These are phyloP conservation scores for Orthonyx spaldingii DNA, from an alignment of 2,113 vertebrate genomes.

Conservation along the genomic window DNA sequence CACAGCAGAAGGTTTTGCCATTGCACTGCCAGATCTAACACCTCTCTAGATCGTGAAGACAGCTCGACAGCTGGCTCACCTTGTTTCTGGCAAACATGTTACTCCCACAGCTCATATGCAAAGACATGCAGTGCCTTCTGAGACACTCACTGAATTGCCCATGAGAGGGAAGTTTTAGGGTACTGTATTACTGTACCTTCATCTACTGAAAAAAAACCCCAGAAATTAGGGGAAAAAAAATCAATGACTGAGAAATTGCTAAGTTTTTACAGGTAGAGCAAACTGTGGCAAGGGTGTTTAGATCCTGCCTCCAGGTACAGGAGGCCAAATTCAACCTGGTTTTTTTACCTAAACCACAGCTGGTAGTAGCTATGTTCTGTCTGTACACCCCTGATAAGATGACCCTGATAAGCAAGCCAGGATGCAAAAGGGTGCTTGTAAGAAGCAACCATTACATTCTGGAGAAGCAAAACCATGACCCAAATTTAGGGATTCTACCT, in stretches of 20 bases:
- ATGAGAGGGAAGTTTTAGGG: not conserved
- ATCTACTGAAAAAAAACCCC: not conserved
- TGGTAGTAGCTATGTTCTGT: not conserved
- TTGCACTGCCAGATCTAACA: not conserved
- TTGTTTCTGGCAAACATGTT: not conserved
- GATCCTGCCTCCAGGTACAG: not conserved
- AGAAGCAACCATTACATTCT: not conserved
- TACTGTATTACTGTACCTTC: not conserved
- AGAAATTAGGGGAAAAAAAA: not conserved
- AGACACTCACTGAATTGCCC: not conserved
- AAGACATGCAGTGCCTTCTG: not conserved
- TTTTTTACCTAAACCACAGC: not conserved
- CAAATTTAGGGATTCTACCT: not conserved
- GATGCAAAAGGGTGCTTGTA: not conserved
- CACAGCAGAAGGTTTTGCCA: not conserved
- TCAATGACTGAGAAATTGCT: not conserved
- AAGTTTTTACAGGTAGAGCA: not conserved
- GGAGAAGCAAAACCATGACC: not conserved
- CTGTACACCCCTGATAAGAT: not conserved
- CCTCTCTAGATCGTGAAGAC: not conserved
- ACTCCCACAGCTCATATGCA: not conserved
- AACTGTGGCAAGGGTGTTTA: not conserved
- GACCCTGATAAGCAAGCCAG: not conserved
- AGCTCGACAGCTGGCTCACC: not conserved
- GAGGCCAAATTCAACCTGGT: not conserved